Evolutionary conservation across 2,888 invertebrate genomes (phyloP), one percentile per base, ranked within the genome.

Genomic region (Habroteleia sp.): DNA sequence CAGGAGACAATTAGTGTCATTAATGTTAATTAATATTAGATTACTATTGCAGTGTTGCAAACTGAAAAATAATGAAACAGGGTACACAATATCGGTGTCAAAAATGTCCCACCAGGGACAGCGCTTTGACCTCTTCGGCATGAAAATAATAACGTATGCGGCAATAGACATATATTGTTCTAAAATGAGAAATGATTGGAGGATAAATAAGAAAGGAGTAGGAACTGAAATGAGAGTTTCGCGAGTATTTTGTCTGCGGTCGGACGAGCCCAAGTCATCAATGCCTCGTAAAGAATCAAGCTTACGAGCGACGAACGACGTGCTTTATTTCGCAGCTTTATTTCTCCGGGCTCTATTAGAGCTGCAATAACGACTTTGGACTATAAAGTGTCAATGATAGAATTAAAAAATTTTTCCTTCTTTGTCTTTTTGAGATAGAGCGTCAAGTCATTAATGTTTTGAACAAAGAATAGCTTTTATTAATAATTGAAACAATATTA

Each of bases 281-380:
- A 76, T 80, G 81, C 77, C 86, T 87, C 88, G 83, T 88, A 88
- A 88, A 88, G 86, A 88, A 82, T 81, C 76, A 83, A 88, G 87
- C 87, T 88, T 88, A 88, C 82, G 88, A 88, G 86, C 84, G 81
- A 84, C 83, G 88, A 89, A 74, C 65, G 66, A 89, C 73, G 68
- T 71, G 74, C 69, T 69, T 73, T 74, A 68, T 75, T 63, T 62
- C 54, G 48, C 65, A 69, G 68, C 69, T 77, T 60, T 60, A 76
- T 74, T 71, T 62, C 23, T 14, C 7, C 13, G 13, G 25, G 33
- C 42, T 66, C 74, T 71, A 76, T 71, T 74, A 63, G 66, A 74
- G 29, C 20, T 52, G 42, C 50, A 37, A 60, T 46, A 52, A 66
- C 39, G 44, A 60, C 60, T 56, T 48, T 54, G 8, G 62, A 60